phyloP scores from a whole-genome alignment of 2,113 vertebrate genomes.

The Philantomba maxwellii region DNA sequence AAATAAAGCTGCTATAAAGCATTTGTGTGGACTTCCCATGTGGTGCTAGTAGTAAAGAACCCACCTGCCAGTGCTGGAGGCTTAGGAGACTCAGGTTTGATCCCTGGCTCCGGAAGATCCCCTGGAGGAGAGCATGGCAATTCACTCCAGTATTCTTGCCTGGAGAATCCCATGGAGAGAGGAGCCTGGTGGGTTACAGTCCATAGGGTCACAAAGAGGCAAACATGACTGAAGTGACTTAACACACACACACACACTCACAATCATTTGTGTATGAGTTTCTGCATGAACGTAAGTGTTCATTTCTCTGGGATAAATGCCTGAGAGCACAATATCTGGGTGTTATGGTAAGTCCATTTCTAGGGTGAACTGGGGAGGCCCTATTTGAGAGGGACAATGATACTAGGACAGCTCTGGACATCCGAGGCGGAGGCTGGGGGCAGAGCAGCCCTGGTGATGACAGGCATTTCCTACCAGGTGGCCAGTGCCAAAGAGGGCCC shows the following conservation, averaged over 20 bases:
- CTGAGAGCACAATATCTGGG: neutral
- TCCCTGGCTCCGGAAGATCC: neutral
- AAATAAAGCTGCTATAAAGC: neutral
- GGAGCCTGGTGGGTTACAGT: neutral
- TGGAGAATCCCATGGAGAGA: neutral
- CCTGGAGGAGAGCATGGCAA: neutral
- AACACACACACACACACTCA: neutral
- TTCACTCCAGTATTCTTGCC: neutral
- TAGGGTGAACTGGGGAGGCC: neutral
- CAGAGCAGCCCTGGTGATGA: neutral
- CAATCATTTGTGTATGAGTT: neutral
- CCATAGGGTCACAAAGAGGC: neutral
- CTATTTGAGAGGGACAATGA: too few relatives aligned
- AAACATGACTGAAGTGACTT: neutral
- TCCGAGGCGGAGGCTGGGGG: neutral
- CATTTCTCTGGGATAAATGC: neutral
- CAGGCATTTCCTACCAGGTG: neutral
- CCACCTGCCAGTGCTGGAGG: neutral
- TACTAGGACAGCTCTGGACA: neutral
- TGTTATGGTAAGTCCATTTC: neutral
- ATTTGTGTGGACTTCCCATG: neutral
- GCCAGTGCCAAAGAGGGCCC: neutral
- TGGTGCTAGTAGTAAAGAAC: neutral
- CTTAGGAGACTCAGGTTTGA: fast-evolving
- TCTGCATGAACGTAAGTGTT: neutral